Evolutionary conservation across 64 coral and sea anemone genomes (phyloP).

Genomic region (Stichodactyla mertensii): DNA sequence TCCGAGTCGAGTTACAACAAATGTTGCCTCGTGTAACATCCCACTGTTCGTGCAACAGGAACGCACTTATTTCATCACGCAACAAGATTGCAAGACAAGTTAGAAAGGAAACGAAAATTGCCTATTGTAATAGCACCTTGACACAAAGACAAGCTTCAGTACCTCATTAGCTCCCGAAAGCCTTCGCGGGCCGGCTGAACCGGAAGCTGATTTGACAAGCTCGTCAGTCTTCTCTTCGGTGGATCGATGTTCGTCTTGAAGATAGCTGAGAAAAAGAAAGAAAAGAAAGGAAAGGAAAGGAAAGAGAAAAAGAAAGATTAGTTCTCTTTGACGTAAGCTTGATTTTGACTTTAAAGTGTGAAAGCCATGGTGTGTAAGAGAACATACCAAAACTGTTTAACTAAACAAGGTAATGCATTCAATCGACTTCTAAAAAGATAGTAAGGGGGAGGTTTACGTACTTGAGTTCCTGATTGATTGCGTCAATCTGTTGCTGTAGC

Average conservation of each 20-base stretch:
- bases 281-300: neutral
- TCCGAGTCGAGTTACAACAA: no score
- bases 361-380: no score
- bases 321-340: no score
- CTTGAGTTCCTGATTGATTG: constrained; percentile 88
- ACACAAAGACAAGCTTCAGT: neutral
- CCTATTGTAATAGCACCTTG: neutral
- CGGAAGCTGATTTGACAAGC: constrained; percentile 53
- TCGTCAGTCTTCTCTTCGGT: constrained; percentile 75
- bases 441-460: constrained; percentile 25
- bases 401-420: no score
- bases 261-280: constrained; percentile 24
- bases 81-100: no score
- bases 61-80: no score
- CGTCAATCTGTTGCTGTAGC: constrained; percentile 93
- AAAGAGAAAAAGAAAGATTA: no score
- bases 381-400: no score
- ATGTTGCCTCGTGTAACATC: no score
- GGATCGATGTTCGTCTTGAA: constrained; percentile 83
- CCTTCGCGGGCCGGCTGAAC: neutral
- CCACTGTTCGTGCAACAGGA: no score
- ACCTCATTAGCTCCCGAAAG: constrained; percentile 22
- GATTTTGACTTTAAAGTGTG: no score
- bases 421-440: no score
- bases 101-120: neutral